Base-by-base conservation (phyloP, 1,140 invertebrate genomes). In the Phocides pigmalion region DNA sequence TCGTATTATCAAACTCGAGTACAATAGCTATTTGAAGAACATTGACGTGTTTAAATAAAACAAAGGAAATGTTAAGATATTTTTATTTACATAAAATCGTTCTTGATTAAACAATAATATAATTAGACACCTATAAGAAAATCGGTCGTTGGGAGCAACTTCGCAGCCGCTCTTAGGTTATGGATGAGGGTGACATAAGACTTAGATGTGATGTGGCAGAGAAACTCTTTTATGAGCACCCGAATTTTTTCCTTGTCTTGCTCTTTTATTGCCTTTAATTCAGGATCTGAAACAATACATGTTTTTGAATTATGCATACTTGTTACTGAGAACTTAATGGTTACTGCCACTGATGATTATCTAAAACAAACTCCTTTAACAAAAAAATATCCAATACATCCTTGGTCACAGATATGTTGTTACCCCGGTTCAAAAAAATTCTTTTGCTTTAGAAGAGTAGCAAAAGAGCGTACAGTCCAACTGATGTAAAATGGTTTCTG, bases 151-250 rank as follows among this genome's bases (percentile, higher is more conserved):
- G 85, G 85, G 9, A 86, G 62, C 20, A 83, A 61, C 62, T 82
- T 84, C 0, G 85, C 83, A 0, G 79, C 66, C 0, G 83, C 81
- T 62, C 85, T 68, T 2, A 88, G 74, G 46, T 88, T 88, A 28
- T 86, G 83, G 0, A 86, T 72, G 2, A 84, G 78, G 6, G 77
- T 78, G 0, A 72, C 56, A 49, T 85, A 88, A 4, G 81, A 75
- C 12, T 74, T 53, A 32, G 76, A 61, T 4, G 80, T 70, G 0
- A 88, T 76, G 22, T 73, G 63, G 46, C 81, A 84, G 16, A 85
- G 62, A 0, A 65, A 42, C 14, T 64, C 63, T 9, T 76, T 64
- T 46, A 66, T 56, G 1, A 72, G 61, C 16, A 67, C 56, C 9
- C 42, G 28, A 17, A 47, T 19, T 12, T 64, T 72, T 1, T 68